phyloP scores from a whole-genome alignment of 2,113 vertebrate genomes.

The Ranitomeya variabilis region DNA sequence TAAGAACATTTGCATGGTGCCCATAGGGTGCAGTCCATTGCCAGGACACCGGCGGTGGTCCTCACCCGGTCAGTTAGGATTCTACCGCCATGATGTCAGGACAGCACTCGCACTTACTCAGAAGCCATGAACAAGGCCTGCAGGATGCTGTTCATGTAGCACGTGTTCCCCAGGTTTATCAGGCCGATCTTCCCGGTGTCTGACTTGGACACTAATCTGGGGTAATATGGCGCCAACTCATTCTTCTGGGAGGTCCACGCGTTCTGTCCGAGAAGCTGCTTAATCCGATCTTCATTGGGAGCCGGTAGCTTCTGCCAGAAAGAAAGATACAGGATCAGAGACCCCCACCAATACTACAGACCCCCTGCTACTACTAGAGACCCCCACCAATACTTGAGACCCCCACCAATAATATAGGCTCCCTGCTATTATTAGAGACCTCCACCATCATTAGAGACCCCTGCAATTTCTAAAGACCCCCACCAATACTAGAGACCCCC shows the following conservation, averaged over 20 bases:
- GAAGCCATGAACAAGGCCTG: slow-evolving; percentile 84
- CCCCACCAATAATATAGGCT: too few species aligned
- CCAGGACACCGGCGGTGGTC: too few species aligned
- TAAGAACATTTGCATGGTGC: too few species aligned
- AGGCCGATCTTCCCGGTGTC: slow-evolving; percentile 81
- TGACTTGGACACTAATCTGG: slow-evolving; percentile 76
- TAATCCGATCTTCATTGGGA: slow-evolving; percentile 80
- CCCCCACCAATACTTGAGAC: too few species aligned
- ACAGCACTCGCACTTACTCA: slow-evolving; percentile 72
- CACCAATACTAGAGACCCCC: too few species aligned
- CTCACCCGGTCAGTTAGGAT: too few species aligned
- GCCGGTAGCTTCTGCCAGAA: slow-evolving; percentile 72
- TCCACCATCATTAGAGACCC: not conserved
- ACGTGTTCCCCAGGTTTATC: slow-evolving; percentile 83
- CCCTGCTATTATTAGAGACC: too few species aligned
- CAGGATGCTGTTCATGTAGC: slow-evolving; percentile 84
- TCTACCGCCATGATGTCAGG: not conserved
- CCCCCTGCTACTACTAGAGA: too few species aligned
- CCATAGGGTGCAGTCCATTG: too few species aligned
- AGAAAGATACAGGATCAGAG: not conserved
- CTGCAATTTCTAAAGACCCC: too few species aligned
- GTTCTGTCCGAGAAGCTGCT: slow-evolving; percentile 78
- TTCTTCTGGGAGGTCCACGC: slow-evolving; percentile 83
- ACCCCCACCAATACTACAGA: not conserved
- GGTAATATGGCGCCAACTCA: slow-evolving; percentile 75